Base-by-base conservation (phyloP, 2,888 invertebrate genomes). In the Xanthorhoe designata region DNA sequence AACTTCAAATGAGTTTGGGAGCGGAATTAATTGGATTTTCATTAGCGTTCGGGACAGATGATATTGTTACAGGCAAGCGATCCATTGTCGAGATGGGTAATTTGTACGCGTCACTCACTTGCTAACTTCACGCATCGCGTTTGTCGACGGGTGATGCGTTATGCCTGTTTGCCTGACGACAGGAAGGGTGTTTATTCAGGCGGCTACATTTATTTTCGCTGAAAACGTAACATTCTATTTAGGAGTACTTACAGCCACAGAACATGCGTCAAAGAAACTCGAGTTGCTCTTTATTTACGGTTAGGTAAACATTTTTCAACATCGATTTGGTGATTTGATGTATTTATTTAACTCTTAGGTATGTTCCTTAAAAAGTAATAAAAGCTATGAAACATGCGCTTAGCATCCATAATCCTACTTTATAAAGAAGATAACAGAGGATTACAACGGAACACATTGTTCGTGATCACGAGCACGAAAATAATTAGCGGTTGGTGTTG, bases 1-100 rank as follows among this genome's bases (percentile, higher is more conserved):
- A 92, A 92, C 90, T 92, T 92, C 86, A 82, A 91, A 92, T 91
- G 92, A 92, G 92, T 92, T 92, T 91, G 84, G 87, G 86, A 88
- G 84, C 85, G 78, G 85, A 90, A 92, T 92, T 92, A 92, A 92
- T 92, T 91, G 91, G 90, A 89, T 91, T 92, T 92, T 91, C 92
- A 92, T 92, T 91, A 92, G 90, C 86, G 89, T 86, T 89, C 84
- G 88, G 88, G 84, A 90, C 90, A 88, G 91, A 92, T 91, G 89
- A 92, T 90, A 91, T 89, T 91, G 91, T 91, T 89, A 86, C 89
- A 86, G 86, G 81, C 85, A 79, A 86, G 79, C 86, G 84, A 88
- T 88, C 89, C 68, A 68, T 68, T 70, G 70, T 55, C 66, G 61
- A 64, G 69, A 70, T 61, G 77, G 81, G 85, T 84, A 90, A 92